Base-by-base conservation (phyloP, 2,888 invertebrate genomes). In the Chydorus sphaericus region DNA sequence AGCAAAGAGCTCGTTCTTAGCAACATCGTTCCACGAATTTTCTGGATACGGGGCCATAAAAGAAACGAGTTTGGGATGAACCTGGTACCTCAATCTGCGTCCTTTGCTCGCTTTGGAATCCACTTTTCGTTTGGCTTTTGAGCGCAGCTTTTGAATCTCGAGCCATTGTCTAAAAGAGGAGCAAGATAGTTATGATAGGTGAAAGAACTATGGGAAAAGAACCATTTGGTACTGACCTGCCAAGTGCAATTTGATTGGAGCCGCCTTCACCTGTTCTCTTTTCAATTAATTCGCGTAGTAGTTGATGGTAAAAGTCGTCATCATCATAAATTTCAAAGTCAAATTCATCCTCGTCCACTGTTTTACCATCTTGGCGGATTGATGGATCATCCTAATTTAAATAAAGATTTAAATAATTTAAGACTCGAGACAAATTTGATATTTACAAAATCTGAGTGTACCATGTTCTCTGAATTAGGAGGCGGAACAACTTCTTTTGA, bases 91-190 rank as follows among this genome's bases (percentile, higher is more conserved):
- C 53, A 94, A 79, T 71, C 86, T 88, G 57, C 96, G 77, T 1
- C 94, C 97, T 71, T 97, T 97, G 5, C 92, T 91, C 0, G 94
- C 93, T 68, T 82, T 82, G 0, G 90, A 91, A 67, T 97, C 96
- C 1, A 94, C 83, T 69, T 86, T 90, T 18, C 85, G 79, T 69
- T 94, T 96, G 80, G 89, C 85, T 72, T 90, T 91, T 66, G 81
- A 88, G 37, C 94, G 73, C 71, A 93, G 75, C 69, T 85, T 92
- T 68, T 96, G 94, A 58, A 97, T 73, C 59, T 92, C 85, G 60
- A 91, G 79, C 85, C 89, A 93, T 65, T 93, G 91, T 61, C 86
- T 71, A 57, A 60, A 8, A 57, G 29, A 4, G 11, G 5, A 29
- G 8, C 16, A 44, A 53, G 23, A 53, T n/a, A 11, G 10, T 33